phyloP scores from a whole-genome alignment of 2,113 vertebrate genomes.

The Heloderma charlesbogerti region DNA sequence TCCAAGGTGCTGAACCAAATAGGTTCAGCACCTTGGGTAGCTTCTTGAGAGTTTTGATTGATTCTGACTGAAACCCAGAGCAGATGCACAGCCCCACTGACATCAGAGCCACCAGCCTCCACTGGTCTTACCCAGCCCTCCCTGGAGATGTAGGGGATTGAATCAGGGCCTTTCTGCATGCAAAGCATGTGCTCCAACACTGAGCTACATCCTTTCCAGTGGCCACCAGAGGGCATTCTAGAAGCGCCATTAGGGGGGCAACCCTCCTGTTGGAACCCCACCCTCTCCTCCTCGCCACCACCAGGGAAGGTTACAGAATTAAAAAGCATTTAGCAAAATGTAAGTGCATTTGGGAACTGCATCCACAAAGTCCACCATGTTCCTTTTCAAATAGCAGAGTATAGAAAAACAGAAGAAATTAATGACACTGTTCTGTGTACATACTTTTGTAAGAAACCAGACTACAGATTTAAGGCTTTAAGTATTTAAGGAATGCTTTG shows the following conservation, averaged over 20 bases:
- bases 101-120: too few species aligned
- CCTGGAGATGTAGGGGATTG: not conserved
- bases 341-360: not conserved
- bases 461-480: conserved; percentile 15
- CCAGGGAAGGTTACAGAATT: not conserved
- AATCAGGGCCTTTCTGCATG: not conserved
- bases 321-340: not conserved
- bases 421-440: not conserved
- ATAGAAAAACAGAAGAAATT: conserved; percentile 21
- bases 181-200: not conserved
- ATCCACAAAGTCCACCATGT: not conserved
- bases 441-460: conserved; percentile 19
- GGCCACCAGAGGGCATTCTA: not conserved
- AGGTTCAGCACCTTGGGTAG: too few species aligned
- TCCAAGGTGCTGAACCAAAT: too few species aligned
- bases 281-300: not conserved
- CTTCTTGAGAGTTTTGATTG: too few species aligned
- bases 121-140: not conserved
- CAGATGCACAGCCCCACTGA: too few species aligned
- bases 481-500: conserved; percentile 1
- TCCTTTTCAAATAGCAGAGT: not conserved
- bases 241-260: too few species aligned
- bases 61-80: too few species aligned
- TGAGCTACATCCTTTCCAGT: not conserved
- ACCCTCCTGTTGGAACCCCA: not conserved